These are phyloP conservation scores for Malthinus seriepunctatus DNA, from an alignment of 2,888 invertebrate genomes.

Conservation along the genomic window DNA sequence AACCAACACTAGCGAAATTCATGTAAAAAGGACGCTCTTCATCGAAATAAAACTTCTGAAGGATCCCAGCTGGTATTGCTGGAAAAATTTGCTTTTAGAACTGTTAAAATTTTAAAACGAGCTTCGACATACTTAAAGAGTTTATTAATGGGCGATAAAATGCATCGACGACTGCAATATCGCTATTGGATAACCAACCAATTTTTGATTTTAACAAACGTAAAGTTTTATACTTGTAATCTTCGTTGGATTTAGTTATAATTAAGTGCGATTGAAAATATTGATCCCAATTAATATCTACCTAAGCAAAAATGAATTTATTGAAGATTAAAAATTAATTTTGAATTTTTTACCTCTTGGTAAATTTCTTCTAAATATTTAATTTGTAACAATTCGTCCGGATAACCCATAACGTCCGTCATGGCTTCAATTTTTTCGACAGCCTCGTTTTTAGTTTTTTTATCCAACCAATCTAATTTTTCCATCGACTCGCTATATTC, in stretches of 20 bases:
- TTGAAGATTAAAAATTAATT: not conserved
- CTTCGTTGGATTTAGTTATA: not conserved
- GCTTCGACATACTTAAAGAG: conserved; percentile 57
- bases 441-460: conserved; percentile 31
- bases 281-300: conserved; percentile 52
- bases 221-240: not conserved
- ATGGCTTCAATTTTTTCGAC: conserved; percentile 33
- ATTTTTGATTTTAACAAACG: conserved; percentile 44
- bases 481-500: conserved; percentile 33
- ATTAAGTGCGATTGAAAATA: conserved; percentile 32
- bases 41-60: conserved; percentile 85
- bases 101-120: not conserved
- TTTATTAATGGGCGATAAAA: conserved; percentile 60
- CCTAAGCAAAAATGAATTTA: conserved; percentile 31
- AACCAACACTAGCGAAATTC: conserved; percentile 85
- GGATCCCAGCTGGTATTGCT: conserved; percentile 89
- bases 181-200: conserved; percentile 59
- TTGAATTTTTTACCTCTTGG: conserved; percentile 50
- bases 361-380: conserved; percentile 34
- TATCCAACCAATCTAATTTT: conserved; percentile 36
- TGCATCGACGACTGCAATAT: conserved; percentile 59
- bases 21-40: conserved; percentile 81
- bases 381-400: conserved; percentile 37
- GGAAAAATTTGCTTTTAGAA: not conserved
- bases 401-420: conserved; percentile 36